A percentile compares a stretch with the other conserved stretches of the same genome.
Evolutionary conservation across 2,113 vertebrate genomes (phyloP).

Genomic region (Equus quagga): DNA sequence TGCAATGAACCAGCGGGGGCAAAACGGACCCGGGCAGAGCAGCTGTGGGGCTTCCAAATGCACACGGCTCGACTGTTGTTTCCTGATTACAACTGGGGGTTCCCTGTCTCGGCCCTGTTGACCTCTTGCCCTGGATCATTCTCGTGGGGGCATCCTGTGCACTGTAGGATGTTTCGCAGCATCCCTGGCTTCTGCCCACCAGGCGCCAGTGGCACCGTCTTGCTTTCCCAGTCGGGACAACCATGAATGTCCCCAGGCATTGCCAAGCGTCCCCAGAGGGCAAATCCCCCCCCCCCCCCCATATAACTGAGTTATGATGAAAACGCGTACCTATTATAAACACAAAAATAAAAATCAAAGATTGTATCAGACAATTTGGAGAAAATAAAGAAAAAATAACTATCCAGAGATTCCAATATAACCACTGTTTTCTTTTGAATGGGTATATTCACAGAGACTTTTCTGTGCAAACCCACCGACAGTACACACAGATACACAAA

Average conservation of each 20-base stretch:
- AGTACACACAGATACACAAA: not conserved
- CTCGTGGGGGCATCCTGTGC: not conserved
- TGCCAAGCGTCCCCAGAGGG: not conserved
- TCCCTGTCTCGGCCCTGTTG: fast-evolving
- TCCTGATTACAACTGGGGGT: not conserved
- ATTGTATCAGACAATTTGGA: not conserved
- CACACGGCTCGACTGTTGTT: fast-evolving
- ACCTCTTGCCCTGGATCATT: fast-evolving
- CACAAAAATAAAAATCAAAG: not conserved
- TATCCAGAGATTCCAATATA: not conserved
- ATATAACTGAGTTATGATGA: not conserved
- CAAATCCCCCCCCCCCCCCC: too few relatives aligned
- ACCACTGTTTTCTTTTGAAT: too few relatives aligned
- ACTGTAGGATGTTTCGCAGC: fast-evolving
- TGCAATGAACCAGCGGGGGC: too few relatives aligned
- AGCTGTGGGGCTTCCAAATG: not conserved
- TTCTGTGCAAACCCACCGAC: not conserved
- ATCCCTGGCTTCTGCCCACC: not conserved
- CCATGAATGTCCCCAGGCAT: not conserved
- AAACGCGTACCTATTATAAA: fast-evolving
- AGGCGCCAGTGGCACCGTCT: not conserved
- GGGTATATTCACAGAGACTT: not conserved
- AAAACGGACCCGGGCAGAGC: not conserved
- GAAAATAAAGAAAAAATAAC: not conserved
- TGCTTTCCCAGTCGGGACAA: fast-evolving